Base-by-base conservation (phyloP, 2,888 invertebrate genomes). In the Meta bourneti region DNA sequence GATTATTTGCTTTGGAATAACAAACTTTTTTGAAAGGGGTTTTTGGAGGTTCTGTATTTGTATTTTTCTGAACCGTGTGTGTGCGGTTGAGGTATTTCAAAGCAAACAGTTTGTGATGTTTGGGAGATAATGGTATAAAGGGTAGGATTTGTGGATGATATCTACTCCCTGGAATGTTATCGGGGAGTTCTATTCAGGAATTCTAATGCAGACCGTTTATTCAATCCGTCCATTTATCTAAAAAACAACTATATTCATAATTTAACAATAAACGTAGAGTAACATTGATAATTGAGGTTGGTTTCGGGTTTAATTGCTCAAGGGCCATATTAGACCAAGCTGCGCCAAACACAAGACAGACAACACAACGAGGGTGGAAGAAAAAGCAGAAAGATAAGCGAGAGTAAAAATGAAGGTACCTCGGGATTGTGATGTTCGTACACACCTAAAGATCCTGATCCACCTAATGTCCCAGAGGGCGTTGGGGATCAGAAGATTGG, bases 1-100 rank as follows among this genome's bases (percentile, higher is more conserved):
- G 20, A 87, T 87, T 16, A n/a, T 80, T 77, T 78, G 77, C 75
- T 77, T 77, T 49, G 52, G 71, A 48, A 19, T 80, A 87, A 80
- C 79, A 74, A 70, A 72, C 19, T 70, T 20, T 34, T 78, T 86
- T 86, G 20, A 74, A 75, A 84, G 61, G 13, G 51, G 9, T 69
- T 9, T 54, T 34, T 19, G 16, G 61, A 8, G 19, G 69, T 51
- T 48, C 70, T 51, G 49, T 71, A 51, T 71, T 52, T 83, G 71
- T 72, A 49, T 16, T 72, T 48, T 71, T 72, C 48, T 61, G 77
- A 51, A 48, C 49, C 48, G 85, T 69, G 69, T 49, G 69, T 49
- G 49, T 51, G 6, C 11, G 13, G 80, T 61, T 4, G 16, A 34
- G 52, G 8, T 34, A 34, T 34, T 61, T 34, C n/a, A 61, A 52